These are phyloP conservation scores for Spea hammondii DNA, from an alignment of 2,797 vertebrate genomes.

Conservation along the genomic window DNA sequence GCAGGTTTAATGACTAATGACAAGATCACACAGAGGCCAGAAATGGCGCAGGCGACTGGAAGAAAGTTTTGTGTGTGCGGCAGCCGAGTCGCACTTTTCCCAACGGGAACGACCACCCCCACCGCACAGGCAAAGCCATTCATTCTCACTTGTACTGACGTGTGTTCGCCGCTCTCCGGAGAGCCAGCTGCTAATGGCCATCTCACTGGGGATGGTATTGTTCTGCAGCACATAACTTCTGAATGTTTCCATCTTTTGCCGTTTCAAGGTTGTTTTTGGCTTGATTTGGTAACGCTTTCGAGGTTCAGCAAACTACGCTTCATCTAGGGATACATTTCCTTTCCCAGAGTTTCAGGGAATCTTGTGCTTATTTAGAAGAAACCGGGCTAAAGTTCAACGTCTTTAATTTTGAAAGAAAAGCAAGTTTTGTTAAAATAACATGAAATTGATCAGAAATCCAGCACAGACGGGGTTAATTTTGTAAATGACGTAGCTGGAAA, in stretches of 20 bases:
- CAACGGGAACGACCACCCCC: slow-evolving; percentile 48
- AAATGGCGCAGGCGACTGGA: slow-evolving; percentile 32
- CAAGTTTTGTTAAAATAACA: too few species aligned
- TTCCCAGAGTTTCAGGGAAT: too few species aligned
- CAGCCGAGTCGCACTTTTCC: slow-evolving; percentile 36
- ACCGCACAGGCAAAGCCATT: slow-evolving; percentile 44
- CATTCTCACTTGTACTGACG: slow-evolving; percentile 50
- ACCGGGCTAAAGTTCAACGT: too few species aligned
- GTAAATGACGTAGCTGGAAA: too few species aligned
- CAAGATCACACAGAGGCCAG: slow-evolving; percentile 45
- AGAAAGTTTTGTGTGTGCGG: slow-evolving; percentile 22
- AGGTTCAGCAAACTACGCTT: not conserved
- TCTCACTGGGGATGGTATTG: slow-evolving; percentile 48
- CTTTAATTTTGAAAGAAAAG: too few species aligned
- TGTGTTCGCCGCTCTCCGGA: slow-evolving; percentile 42
- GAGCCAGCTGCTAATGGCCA: slow-evolving; percentile 49
- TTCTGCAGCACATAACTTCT: slow-evolving; percentile 47
- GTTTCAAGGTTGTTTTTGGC: slow-evolving; percentile 49
- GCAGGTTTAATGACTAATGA: slow-evolving; percentile 44
- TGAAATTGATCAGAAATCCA: too few species aligned
- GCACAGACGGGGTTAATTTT: too few species aligned
- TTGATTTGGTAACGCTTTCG: slow-evolving; percentile 17
- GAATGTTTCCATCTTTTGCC: slow-evolving; percentile 30
- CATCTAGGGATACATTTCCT: not conserved
- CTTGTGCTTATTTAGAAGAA: too few species aligned